Evolutionary conservation across 2,113 vertebrate genomes (phyloP), one percentile per base, ranked within the genome.

Genomic region (Xenotilapia leptura): DNA sequence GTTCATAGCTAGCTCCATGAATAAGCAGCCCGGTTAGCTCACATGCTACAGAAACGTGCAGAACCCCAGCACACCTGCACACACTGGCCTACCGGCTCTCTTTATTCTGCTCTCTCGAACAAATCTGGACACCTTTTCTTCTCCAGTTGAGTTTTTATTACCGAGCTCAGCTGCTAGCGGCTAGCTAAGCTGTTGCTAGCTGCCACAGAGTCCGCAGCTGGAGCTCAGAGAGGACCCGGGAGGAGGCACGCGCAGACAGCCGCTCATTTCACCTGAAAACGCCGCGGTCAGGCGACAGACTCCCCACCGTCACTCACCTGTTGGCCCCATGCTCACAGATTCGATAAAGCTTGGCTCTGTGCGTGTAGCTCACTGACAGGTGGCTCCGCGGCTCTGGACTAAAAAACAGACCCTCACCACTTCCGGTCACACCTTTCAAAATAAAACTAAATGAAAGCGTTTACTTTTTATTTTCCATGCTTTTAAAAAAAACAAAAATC

Each of bases 251-350:
- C 31, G 33, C 19, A 68, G 8, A 23, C 12, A 19, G 14, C 28
- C 42, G 3, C 7, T 4, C 21, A 8, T 33, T 28, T 77, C 8
- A 33, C 19, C 19, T n/a, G 8, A 68, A 68, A 83, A 47, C 23
- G 21, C 4, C 6, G 11, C 38, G 3, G 38, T 9, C 23, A 14
- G 26, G 8, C 23, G 2, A 5, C 7, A 65, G 2, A 7, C 55
- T 2, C 3, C 26, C 38, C 9, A 31, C 3, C 5, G 2, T 10
- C 7, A 81, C 86, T 88, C 89, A 95, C 95, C 95, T 92, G 94
- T 95, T 82, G 95, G 95, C 79, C 93, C 94, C 95, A 96, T 96
- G 6, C 26, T 89, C 55, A 83, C 17, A 36, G 49, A 70, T 8
- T 79, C 2, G 45, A 51, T 79, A 33, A 85, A 31, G 77, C 40